Conservation (phyloP, 2,797 vertebrate species). For the Caiman crocodilus region DNA sequence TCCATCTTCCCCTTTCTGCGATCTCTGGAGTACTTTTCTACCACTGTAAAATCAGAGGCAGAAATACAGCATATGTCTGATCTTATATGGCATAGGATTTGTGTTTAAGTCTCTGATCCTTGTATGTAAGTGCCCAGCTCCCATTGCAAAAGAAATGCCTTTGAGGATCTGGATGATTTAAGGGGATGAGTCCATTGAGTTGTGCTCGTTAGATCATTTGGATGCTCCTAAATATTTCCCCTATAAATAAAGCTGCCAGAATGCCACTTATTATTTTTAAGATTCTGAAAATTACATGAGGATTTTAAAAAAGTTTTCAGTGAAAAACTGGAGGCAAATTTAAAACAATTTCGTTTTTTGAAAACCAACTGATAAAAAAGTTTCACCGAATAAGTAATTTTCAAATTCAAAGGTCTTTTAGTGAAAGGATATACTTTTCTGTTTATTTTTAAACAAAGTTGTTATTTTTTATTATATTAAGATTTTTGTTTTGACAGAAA, state of each 20-base stretch:
- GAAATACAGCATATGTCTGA: neutral
- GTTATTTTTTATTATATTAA: neutral
- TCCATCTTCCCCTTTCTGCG: neutral
- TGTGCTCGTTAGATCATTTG: neutral
- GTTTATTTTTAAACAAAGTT: neutral
- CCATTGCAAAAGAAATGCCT: no score
- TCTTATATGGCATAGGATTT: neutral
- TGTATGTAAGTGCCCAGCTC: no score
- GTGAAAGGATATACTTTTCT: neutral
- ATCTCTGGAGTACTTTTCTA: neutral
- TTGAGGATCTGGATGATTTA: neutral
- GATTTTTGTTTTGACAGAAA: neutral
- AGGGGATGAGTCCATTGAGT: neutral
- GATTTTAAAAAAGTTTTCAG: neutral
- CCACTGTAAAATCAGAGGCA: neutral
- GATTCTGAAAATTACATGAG: neutral
- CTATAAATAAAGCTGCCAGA: neutral
- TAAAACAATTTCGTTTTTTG: neutral
- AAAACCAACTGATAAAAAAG: neutral
- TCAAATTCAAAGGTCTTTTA: neutral
- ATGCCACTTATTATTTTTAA: neutral
- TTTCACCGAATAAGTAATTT: neutral
- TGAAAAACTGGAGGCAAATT: neutral
- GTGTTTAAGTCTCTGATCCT: no score
- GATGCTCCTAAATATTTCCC: neutral